These are phyloP conservation scores for Diaprepes abbreviatus DNA, from an alignment of 2,888 invertebrate genomes.

Conservation along the genomic window DNA sequence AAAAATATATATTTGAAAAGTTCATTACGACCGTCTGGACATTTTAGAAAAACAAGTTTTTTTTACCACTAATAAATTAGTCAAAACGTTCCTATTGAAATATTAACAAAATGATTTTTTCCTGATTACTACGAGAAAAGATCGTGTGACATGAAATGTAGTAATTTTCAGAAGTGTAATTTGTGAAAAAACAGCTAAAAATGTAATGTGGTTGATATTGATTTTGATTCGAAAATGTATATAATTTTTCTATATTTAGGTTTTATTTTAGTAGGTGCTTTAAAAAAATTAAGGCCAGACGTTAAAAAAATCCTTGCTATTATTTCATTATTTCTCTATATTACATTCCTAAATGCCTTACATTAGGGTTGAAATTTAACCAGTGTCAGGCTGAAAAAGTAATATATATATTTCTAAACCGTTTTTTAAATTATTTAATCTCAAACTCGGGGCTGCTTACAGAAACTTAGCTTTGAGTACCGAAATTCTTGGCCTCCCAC, in stretches of 20 bases:
- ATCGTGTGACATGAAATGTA: constrained; percentile 10
- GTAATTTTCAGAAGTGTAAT: neutral
- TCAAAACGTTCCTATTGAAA: constrained; percentile 1
- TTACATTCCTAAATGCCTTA: too few relatives aligned
- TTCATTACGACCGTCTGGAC: constrained; percentile 40
- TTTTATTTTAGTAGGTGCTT: too few relatives aligned
- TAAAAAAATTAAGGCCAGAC: too few relatives aligned
- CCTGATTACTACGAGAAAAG: constrained; percentile 1
- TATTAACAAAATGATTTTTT: constrained; percentile 7
- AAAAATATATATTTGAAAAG: constrained; percentile 39
- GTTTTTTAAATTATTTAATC: too few relatives aligned
- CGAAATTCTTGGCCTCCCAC: too few relatives aligned
- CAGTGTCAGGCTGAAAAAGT: too few relatives aligned
- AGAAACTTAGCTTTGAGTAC: too few relatives aligned
- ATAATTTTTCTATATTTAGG: neutral
- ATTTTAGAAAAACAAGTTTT: neutral
- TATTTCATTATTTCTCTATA: too few relatives aligned
- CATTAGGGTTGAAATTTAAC: too few relatives aligned
- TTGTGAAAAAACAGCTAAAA: neutral
- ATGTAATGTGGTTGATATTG: neutral
- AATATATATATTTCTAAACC: too few relatives aligned
- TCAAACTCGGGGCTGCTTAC: too few relatives aligned
- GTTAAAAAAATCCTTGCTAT: too few relatives aligned
- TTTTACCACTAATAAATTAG: constrained; percentile 23
- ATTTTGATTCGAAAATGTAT: neutral